Base-by-base conservation (phyloP, 2,797 vertebrate species). In the Hephaestus fuliginosus region DNA sequence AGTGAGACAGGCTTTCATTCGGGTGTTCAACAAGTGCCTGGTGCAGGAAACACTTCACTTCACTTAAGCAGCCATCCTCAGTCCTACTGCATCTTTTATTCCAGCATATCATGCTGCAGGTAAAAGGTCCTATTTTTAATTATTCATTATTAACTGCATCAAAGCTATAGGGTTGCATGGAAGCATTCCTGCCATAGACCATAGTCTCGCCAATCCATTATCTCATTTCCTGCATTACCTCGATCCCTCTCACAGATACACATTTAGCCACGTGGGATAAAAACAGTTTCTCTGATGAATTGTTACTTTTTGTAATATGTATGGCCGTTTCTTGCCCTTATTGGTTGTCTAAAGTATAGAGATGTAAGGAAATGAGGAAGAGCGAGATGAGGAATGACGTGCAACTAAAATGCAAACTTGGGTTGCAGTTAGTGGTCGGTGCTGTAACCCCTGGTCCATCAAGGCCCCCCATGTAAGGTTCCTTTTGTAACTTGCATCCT, bases 101-200 rank as follows among this genome's bases (percentile, higher is more conserved):
- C 52, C 20, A 2, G 51, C 12, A 20, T 61, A 63, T 79, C 61
- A n/a, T 70, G 36, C 76, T 70, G 74, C 67, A 80, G 85, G 78
- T 78, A 76, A 90, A 76, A 82, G 62, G 46, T 74, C n/a, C 53
- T 63, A 0, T 81, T 62, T 82, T 90, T 83, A 87, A 89, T 89
- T 82, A 91, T 81, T 90, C 62, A 87, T 88, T 25, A 81, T 68
- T 72, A 84, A 80, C 77, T 58, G 66, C 68, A 82, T 85, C 51
- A 78, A 8, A 81, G 76, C 64, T 80, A 28, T 52, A 70, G 48
- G 51, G 82, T 88, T 78, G 46, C 74, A 76, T 20, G 33, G 39
- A 82, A 71, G 49, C 62, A 64, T 78, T 80, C 70, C 72, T 58
- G 69, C 55, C 36, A 44, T 25, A 62, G 51, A 70, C 51, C 30